phyloP scores from a whole-genome alignment of 1,140 invertebrate genomes.

The Halyomorpha halys region DNA sequence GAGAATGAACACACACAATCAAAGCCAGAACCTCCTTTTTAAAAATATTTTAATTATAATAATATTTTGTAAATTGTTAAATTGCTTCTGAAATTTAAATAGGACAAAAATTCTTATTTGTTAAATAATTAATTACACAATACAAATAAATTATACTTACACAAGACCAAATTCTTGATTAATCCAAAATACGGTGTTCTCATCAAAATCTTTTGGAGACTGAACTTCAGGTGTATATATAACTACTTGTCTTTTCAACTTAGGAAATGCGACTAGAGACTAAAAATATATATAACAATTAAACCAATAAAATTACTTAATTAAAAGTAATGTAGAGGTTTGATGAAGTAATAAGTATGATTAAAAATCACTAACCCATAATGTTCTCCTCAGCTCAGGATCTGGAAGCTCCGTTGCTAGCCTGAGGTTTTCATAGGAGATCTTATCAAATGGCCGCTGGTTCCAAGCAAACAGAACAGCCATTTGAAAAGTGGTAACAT shows the following conservation, averaged over 20 bases:
- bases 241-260: constrained; percentile 86
- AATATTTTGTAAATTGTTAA: too few relatives aligned
- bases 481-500: constrained; percentile 99
- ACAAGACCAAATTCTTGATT: constrained; percentile 91
- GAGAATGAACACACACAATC: too few relatives aligned
- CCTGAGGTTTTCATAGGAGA: constrained; percentile 89
- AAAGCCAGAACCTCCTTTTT: too few relatives aligned
- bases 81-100: too few relatives aligned
- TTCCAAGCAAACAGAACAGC: constrained; percentile 99
- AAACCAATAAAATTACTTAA: not conserved
- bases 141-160: constrained; percentile 39
- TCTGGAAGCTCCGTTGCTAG: constrained; percentile 95
- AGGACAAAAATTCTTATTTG: too few relatives aligned
- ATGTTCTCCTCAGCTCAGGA: constrained; percentile 85
- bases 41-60: too few relatives aligned
- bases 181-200: constrained; percentile 89
- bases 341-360: too few relatives aligned
- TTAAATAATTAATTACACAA: too few relatives aligned
- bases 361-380: constrained; percentile 55
- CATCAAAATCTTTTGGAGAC: constrained; percentile 86
- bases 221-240: constrained; percentile 65
- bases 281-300: constrained; percentile 32
- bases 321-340: too few relatives aligned
- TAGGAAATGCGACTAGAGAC: constrained; percentile 92
- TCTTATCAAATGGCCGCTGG: constrained; percentile 79